A percentile compares a stretch with the other conserved stretches of the same genome.
Evolutionary conservation across 1,140 invertebrate genomes (phyloP).

Genomic region (Aphelinus atriplicis): DNA sequence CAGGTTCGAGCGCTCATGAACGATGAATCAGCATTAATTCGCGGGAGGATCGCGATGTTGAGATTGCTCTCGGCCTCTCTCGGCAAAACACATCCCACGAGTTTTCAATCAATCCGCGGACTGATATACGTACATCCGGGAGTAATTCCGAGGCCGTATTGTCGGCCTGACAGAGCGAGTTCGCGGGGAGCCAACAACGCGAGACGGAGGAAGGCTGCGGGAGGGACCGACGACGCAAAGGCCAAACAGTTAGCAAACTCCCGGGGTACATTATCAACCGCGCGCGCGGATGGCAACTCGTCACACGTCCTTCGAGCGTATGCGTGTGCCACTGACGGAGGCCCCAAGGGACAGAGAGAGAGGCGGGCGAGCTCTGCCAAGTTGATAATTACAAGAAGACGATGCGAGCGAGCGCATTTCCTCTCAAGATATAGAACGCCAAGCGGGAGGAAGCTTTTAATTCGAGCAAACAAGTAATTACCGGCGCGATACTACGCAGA

Average conservation of each 20-base stretch:
- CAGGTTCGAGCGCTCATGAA: no score
- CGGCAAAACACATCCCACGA: no score
- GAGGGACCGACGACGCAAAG: no score
- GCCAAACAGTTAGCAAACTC: constrained; percentile 7
- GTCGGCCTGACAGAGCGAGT: no score
- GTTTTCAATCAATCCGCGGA: no score
- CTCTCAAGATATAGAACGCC: neutral
- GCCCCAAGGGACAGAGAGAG: neutral
- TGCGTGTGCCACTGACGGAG: constrained; percentile 21
- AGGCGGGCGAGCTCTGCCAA: neutral
- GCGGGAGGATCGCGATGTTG: no score
- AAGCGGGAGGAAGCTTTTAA: constrained; percentile 24
- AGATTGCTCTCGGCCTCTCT: no score
- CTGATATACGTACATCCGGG: no score
- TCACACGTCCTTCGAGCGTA: constrained; percentile 16
- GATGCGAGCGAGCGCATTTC: neutral
- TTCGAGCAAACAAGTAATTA: constrained; percentile 34
- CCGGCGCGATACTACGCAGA: constrained; percentile 2
- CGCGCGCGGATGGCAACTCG: constrained; percentile 6
- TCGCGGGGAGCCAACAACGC: no score
- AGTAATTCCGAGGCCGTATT: no score
- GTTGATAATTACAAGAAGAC: constrained; percentile 35
- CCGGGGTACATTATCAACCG: constrained; percentile 17
- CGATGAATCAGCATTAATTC: no score
- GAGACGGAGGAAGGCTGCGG: neutral